These are phyloP conservation scores for Furnarius figulus DNA, from an alignment of 2,113 vertebrate genomes.

Conservation along the genomic window DNA sequence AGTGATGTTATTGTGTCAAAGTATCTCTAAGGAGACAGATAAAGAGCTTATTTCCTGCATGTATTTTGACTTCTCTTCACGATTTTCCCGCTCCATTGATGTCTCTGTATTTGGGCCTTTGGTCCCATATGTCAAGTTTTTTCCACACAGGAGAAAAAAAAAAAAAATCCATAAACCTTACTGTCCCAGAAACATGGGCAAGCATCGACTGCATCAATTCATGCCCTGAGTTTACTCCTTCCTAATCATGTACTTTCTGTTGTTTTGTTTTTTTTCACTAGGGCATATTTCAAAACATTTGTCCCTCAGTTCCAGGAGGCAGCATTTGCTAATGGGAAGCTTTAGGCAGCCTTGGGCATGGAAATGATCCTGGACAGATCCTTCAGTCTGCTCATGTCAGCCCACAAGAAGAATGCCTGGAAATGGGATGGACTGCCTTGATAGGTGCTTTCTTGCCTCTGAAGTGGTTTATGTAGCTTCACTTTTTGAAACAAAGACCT, in stretches of 20 bases:
- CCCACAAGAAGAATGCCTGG: constrained; percentile 49
- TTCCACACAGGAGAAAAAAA: fast-evolving
- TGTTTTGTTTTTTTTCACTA: constrained; percentile 51
- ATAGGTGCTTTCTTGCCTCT: constrained; percentile 9
- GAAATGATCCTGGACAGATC: constrained; percentile 50
- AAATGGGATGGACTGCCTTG: constrained; percentile 41
- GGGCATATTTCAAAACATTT: constrained; percentile 95
- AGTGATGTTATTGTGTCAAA: neutral
- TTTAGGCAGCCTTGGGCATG: constrained; percentile 74
- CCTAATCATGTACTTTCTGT: constrained; percentile 54
- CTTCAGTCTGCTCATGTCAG: constrained; percentile 43
- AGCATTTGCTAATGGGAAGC: constrained; percentile 96
- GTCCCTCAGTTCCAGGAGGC: constrained; percentile 99
- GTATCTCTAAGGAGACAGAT: neutral
- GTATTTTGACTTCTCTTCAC: neutral
- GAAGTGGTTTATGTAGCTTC: constrained; percentile 17
- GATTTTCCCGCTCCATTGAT: neutral
- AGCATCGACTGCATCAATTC: neutral
- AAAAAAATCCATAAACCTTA: neutral
- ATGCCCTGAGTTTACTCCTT: constrained; percentile 8
- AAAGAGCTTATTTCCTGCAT: neutral
- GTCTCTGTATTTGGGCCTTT: neutral
- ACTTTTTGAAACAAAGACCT: neutral
- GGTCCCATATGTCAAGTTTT: neutral
- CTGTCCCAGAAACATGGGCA: neutral